Evolutionary conservation across 37 sponge, comb jelly and placozoan species (phyloP).

Genomic region (Oscarella lobularis): DNA sequence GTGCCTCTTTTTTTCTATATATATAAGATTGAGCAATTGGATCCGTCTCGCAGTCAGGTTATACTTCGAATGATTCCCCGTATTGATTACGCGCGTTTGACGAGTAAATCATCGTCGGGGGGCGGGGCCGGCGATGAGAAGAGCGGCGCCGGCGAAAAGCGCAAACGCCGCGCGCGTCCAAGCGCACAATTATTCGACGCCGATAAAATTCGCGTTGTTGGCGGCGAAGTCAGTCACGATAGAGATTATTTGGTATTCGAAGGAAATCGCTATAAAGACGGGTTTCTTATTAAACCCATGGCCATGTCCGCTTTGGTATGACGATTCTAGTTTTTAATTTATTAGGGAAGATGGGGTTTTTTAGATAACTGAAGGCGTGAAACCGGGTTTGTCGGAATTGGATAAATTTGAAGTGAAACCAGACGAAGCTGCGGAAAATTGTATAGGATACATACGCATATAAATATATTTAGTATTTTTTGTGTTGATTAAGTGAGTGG

Average conservation of each 20-base stretch:
- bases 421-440: conserved; percentile 43
- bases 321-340: neutral
- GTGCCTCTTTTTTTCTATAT: too few relatives aligned
- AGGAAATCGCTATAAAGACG: conserved; percentile 73
- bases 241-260: conserved; percentile 85
- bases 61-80: conserved; percentile 81
- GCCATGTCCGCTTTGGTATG: conserved; percentile 67
- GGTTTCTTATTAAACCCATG: conserved; percentile 89
- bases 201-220: conserved; percentile 17
- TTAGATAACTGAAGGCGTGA: conserved; percentile 78
- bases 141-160: neutral
- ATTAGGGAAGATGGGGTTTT: neutral
- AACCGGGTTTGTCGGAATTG: conserved; percentile 88
- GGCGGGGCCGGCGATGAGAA: neutral
- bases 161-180: neutral
- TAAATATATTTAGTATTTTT: too few relatives aligned
- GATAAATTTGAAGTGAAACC: conserved; percentile 91
- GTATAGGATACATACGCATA: neutral
- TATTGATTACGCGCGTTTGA: conserved; percentile 76
- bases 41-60: conserved; percentile 13
- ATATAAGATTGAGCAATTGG: neutral
- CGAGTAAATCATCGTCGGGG: conserved; percentile 21
- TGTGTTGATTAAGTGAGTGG: neutral
- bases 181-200: neutral
- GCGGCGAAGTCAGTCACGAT: conserved; percentile 65